These are phyloP conservation scores for Nineta flava DNA, from an alignment of 2,888 invertebrate genomes.

Conservation along the genomic window DNA sequence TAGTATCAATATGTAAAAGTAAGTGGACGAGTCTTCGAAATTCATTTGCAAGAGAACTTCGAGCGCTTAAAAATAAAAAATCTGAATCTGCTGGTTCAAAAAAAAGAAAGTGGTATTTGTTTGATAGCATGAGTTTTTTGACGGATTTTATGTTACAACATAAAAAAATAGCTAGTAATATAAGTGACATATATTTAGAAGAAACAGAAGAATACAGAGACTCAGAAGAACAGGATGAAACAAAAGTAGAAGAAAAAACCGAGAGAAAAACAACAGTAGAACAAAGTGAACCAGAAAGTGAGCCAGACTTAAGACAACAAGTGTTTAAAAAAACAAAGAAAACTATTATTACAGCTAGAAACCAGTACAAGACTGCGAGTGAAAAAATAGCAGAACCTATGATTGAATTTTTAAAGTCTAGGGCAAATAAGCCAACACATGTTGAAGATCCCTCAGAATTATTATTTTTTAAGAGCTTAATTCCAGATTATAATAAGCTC, in stretches of 20 bases:
- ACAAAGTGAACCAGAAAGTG: no score
- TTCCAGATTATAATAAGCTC: neutral
- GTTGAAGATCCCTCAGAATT: neutral
- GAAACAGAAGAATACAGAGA: neutral
- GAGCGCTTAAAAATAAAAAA: neutral
- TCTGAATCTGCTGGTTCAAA: neutral
- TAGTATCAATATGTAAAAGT: neutral
- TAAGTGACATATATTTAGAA: neutral
- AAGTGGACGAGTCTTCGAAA: neutral
- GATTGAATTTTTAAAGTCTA: neutral
- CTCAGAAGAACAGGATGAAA: no score
- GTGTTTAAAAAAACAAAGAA: neutral
- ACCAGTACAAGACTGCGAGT: no score
- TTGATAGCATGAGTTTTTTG: neutral
- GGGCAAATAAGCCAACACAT: neutral
- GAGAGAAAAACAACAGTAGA: no score
- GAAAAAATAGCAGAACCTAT: neutral
- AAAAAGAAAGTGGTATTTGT: neutral
- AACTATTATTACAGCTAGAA: neutral
- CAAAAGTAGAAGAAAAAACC: no score
- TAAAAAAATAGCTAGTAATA: neutral
- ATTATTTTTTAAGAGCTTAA: neutral
- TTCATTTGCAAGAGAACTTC: neutral
- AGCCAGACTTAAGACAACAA: no score
- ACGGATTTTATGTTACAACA: neutral